phyloP scores from a whole-genome alignment of 2,888 invertebrate species.

The Protonemura montana region DNA sequence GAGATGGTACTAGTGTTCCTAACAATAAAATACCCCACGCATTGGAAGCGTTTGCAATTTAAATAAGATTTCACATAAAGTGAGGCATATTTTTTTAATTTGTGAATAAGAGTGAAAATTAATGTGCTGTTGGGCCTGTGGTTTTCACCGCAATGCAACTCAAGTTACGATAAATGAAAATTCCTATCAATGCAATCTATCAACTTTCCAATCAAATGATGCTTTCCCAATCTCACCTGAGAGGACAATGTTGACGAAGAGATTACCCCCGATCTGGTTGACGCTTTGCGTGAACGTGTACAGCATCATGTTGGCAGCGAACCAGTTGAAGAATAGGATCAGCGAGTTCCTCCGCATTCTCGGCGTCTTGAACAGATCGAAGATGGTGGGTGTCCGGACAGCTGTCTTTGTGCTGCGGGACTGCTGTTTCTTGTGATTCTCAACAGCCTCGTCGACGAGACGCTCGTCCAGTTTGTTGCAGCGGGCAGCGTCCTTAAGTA shows the following conservation, averaged over 20 bases:
- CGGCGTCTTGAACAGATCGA: slow-evolving; percentile 61
- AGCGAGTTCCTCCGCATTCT: slow-evolving; percentile 63
- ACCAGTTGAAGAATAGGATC: slow-evolving; percentile 65
- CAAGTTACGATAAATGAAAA: too few relatives aligned
- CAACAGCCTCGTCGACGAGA: slow-evolving; percentile 48
- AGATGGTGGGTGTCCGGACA: slow-evolving; percentile 56
- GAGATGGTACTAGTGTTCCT: too few relatives aligned
- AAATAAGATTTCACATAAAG: too few relatives aligned
- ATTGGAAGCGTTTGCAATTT: too few relatives aligned
- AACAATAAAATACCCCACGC: too few relatives aligned
- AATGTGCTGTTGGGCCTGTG: too few relatives aligned
- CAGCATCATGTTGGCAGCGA: slow-evolving; percentile 66
- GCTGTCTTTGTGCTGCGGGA: slow-evolving; percentile 50
- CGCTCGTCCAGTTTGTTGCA: slow-evolving; percentile 54
- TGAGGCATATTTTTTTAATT: too few relatives aligned
- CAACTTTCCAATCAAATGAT: too few relatives aligned
- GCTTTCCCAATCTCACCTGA: slow-evolving; percentile 43
- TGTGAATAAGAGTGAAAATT: too few relatives aligned
- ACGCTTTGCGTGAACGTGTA: slow-evolving; percentile 69
- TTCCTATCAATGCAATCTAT: too few relatives aligned
- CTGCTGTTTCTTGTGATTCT: slow-evolving; percentile 51
- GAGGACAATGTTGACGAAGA: slow-evolving; percentile 64
- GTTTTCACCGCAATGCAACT: too few relatives aligned
- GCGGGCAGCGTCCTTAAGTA: slow-evolving; percentile 56
- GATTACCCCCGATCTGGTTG: slow-evolving; percentile 64